phyloP scores from a whole-genome alignment of 1,140 invertebrate species.

The Trinorchestia longiramus region DNA sequence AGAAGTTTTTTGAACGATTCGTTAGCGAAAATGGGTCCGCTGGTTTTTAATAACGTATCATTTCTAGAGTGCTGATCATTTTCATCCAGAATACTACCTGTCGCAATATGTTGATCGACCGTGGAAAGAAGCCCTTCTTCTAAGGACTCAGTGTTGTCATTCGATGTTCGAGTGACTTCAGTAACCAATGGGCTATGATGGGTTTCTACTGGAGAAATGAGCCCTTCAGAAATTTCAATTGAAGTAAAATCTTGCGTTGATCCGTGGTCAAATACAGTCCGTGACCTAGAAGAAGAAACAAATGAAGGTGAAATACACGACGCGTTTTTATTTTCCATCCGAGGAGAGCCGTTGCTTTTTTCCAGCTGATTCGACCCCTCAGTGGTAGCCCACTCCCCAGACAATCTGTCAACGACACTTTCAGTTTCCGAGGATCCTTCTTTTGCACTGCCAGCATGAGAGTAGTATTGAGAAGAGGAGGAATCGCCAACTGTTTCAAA shows the following conservation, averaged over 20 bases:
- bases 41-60: not conserved
- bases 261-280: not conserved
- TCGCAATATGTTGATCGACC: not conserved
- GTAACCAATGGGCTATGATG: not conserved
- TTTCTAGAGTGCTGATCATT: not conserved
- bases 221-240: not conserved
- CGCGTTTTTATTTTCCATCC: not conserved
- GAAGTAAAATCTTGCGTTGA: conserved; percentile 9
- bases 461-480: not conserved
- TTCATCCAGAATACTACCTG: not conserved
- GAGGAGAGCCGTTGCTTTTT: not conserved
- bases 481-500: not conserved
- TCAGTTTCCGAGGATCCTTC: not conserved
- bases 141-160: not conserved
- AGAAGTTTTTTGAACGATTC: conserved; percentile 28
- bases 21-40: not conserved
- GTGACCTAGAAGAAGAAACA: not conserved
- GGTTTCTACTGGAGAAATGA: not conserved
- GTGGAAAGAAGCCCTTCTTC: conserved; percentile 23
- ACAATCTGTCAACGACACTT: not conserved
- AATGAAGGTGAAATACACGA: not conserved
- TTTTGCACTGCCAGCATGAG: not conserved
- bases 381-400: not conserved
- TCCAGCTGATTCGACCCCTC: not conserved
- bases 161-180: not conserved